Evolutionary conservation across 53 echinoderm and acorn worm species (phyloP).

Genomic region (Glandiceps talaboti): DNA sequence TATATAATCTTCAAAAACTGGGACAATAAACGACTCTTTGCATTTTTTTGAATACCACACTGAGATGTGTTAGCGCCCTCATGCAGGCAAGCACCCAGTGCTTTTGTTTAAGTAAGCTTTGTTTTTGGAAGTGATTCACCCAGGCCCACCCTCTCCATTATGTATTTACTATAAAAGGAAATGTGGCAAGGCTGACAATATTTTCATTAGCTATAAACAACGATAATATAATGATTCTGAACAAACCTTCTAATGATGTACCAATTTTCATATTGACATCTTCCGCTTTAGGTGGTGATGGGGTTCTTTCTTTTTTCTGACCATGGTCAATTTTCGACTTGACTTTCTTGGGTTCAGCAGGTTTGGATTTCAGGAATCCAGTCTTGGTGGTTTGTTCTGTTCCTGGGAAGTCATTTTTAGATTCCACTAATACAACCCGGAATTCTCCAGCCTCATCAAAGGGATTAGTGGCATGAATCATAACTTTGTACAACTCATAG

Average conservation of each 20-base stretch:
- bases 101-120: too few species aligned
- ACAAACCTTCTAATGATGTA: background rate
- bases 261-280: constrained; percentile 34
- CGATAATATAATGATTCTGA: too few species aligned
- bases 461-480: constrained; percentile 64
- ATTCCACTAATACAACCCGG: constrained; percentile 72
- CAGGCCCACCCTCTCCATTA: too few species aligned
- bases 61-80: too few species aligned
- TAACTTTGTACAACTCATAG: constrained; percentile 75
- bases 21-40: too few species aligned
- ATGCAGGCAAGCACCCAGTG: too few species aligned
- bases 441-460: constrained; percentile 74
- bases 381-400: constrained; percentile 10
- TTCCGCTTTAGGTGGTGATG: constrained; percentile 53
- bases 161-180: too few species aligned
- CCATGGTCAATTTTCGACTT: constrained; percentile 66
- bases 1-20: too few species aligned
- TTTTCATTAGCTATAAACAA: too few species aligned
- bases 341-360: constrained; percentile 47
- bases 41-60: too few species aligned
- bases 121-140: too few species aligned
- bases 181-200: too few species aligned
- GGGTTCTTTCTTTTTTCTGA: constrained; percentile 54
- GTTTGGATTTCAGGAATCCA: constrained; percentile 40
- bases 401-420: constrained; percentile 52